These are phyloP conservation scores for Drosophila flavopinicola DNA, from an alignment of 2,888 invertebrate genomes.

Conservation along the genomic window DNA sequence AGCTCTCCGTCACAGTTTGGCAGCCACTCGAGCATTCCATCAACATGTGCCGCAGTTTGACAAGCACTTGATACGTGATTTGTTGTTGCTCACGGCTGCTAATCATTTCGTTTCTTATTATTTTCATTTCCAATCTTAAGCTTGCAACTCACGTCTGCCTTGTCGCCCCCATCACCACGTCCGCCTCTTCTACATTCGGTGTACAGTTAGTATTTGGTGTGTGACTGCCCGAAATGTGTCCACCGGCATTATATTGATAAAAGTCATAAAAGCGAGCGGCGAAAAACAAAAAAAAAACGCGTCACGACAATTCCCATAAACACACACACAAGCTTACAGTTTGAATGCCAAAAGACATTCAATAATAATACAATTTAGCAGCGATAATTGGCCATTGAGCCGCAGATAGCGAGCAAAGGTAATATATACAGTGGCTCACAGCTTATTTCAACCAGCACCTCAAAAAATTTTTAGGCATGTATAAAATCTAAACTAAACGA, in stretches of 20 bases:
- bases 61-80: slow-evolving; percentile 34
- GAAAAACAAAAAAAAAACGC: slow-evolving; percentile 36
- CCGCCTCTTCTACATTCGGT: slow-evolving; percentile 12
- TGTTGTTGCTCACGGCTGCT: slow-evolving; percentile 20
- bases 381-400: slow-evolving; percentile 72
- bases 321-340: slow-evolving; percentile 12
- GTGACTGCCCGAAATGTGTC: slow-evolving; percentile 19
- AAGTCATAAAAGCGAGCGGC: slow-evolving; percentile 50
- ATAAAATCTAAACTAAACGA: too few species aligned
- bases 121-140: slow-evolving; percentile 39
- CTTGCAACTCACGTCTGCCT: slow-evolving; percentile 53
- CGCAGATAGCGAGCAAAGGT: slow-evolving; percentile 15
- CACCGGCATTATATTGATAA: slow-evolving; percentile 36
- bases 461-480: too few species aligned
- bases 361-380: slow-evolving; percentile 77
- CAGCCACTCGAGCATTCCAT: slow-evolving; percentile 21
- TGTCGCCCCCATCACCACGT: neutral
- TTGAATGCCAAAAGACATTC: slow-evolving; percentile 51
- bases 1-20: slow-evolving; percentile 49
- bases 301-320: slow-evolving; percentile 65
- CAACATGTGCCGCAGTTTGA: slow-evolving; percentile 39
- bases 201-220: slow-evolving; percentile 59
- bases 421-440: too few species aligned
- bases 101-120: too few species aligned
- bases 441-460: too few species aligned